Evolutionary conservation across 2,888 invertebrate genomes (phyloP).

Genomic region (Keiferia lycopersicella): DNA sequence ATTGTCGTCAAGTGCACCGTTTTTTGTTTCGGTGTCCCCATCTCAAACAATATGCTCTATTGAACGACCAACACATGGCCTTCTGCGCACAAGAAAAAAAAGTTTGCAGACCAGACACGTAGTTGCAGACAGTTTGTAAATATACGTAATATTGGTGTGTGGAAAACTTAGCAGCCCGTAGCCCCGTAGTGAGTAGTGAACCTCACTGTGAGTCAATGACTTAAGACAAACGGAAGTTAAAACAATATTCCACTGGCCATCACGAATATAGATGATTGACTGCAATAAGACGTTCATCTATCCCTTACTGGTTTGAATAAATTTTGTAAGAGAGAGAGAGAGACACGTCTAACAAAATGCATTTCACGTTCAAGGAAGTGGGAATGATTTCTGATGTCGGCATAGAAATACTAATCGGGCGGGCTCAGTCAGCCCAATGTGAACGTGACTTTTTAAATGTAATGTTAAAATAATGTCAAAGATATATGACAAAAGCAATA

Average conservation of each 20-base stretch:
- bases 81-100: slow-evolving; percentile 7
- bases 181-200: not conserved
- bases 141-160: not conserved
- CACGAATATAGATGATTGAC: slow-evolving; percentile 80
- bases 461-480: not conserved
- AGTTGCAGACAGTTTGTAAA: too few species aligned
- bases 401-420: slow-evolving; percentile 72
- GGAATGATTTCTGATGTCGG: slow-evolving; percentile 69
- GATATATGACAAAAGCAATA: not conserved
- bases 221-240: slow-evolving; percentile 69
- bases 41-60: slow-evolving; percentile 17
- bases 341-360: slow-evolving; percentile 58
- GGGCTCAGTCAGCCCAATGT: slow-evolving; percentile 40
- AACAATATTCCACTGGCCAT: slow-evolving; percentile 76
- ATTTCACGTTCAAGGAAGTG: slow-evolving; percentile 76
- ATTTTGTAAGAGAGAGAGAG: slow-evolving; percentile 45
- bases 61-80: slow-evolving; percentile 18
- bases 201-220: slow-evolving; percentile 64
- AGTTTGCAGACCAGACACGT: not conserved
- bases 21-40: slow-evolving; percentile 22
- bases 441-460: slow-evolving; percentile 34
- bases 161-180: not conserved
- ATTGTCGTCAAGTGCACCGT: too few species aligned
- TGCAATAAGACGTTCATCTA: slow-evolving; percentile 58
- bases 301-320: slow-evolving; percentile 44